These are phyloP conservation scores for Harmothoe impar DNA, from an alignment of 2,888 invertebrate genomes.

Conservation along the genomic window DNA sequence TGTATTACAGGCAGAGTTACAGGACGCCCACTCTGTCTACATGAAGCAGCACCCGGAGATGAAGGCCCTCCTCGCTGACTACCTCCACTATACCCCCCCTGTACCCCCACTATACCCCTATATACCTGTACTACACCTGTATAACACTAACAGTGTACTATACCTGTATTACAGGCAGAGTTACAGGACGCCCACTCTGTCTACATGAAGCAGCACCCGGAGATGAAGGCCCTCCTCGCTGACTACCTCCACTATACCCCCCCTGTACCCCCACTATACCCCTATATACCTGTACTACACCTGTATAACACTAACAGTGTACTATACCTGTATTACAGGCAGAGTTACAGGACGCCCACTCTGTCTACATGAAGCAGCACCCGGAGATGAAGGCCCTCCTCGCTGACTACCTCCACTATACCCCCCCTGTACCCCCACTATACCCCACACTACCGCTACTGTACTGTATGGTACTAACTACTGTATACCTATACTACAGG, in stretches of 20 bases:
- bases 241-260: slow-evolving; percentile 84
- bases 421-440: too few species aligned
- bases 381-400: slow-evolving; percentile 82
- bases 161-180: slow-evolving; percentile 81
- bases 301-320: too few species aligned
- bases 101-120: too few species aligned
- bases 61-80: slow-evolving; percentile 82
- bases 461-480: too few species aligned
- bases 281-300: too few species aligned
- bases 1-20: slow-evolving; percentile 81
- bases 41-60: slow-evolving; percentile 82
- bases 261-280: too few species aligned
- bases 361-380: slow-evolving; percentile 81
- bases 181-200: slow-evolving; percentile 80
- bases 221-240: slow-evolving; percentile 81
- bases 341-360: slow-evolving; percentile 81
- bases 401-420: slow-evolving; percentile 83
- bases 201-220: slow-evolving; percentile 82
- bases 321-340: too few species aligned
- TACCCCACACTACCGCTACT: too few species aligned
- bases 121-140: too few species aligned
- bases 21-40: slow-evolving; percentile 81
- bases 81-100: too few species aligned
- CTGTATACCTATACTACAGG: too few species aligned
- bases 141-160: too few species aligned